These are phyloP conservation scores for Sus cebifrons DNA, from an alignment of 2,797 vertebrate genomes.

Conservation along the genomic window DNA sequence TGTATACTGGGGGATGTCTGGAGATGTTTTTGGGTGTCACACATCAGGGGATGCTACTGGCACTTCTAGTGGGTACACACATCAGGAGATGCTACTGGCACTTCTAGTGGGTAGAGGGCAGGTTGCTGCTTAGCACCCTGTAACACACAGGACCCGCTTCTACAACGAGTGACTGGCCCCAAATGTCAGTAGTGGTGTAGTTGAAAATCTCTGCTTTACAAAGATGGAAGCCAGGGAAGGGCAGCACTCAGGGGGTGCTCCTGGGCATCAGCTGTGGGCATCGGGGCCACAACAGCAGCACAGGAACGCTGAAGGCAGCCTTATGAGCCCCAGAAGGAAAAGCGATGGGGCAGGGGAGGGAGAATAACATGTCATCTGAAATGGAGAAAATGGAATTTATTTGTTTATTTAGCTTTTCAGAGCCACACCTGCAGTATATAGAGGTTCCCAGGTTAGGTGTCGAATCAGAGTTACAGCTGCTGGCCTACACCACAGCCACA, in stretches of 20 bases:
- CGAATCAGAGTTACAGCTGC: too few relatives aligned
- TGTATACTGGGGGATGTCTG: not conserved
- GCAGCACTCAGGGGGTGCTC: too few relatives aligned
- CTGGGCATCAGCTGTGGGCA: not conserved
- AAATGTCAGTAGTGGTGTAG: fast-evolving
- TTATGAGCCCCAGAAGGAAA: not conserved
- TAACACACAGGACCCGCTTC: not conserved
- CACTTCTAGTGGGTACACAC: too few relatives aligned
- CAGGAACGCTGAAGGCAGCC: not conserved
- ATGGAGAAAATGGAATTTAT: not conserved
- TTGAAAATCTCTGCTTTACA: not conserved
- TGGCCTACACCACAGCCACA: too few relatives aligned
- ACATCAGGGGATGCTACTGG: not conserved
- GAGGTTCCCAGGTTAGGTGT: too few relatives aligned
- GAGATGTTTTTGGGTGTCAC: not conserved
- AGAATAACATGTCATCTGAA: fast-evolving
- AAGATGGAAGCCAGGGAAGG: not conserved
- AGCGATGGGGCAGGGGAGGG: not conserved
- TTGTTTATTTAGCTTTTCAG: too few relatives aligned
- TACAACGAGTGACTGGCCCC: not conserved
- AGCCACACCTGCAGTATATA: too few relatives aligned
- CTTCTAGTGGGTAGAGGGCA: not conserved
- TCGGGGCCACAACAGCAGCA: not conserved
- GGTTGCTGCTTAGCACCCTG: not conserved
- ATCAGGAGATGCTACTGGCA: not conserved